Evolutionary conservation across 2,113 vertebrate genomes (phyloP).

Genomic region (Callorhinus ursinus): DNA sequence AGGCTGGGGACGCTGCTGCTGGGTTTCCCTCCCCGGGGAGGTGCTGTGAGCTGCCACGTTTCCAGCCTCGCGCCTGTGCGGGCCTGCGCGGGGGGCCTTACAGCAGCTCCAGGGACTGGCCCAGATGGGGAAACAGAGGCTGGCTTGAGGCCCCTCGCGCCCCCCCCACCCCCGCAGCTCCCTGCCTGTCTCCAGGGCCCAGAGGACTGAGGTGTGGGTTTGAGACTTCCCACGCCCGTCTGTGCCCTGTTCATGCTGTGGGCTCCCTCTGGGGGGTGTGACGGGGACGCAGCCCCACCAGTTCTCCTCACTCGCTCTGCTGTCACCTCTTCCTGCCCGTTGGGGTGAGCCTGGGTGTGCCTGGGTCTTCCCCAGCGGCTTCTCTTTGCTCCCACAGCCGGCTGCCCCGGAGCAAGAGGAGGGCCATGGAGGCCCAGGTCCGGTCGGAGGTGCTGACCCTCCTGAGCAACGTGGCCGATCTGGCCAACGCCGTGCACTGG

Average conservation of each 20-base stretch:
- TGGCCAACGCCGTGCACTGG: slow-evolving; percentile 95
- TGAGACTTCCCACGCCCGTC: neutral
- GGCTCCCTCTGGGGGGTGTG: neutral
- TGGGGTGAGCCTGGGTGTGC: neutral
- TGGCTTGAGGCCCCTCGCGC: neutral
- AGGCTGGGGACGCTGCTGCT: rapidly evolving
- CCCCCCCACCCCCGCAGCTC: rapidly evolving
- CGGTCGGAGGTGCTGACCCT: slow-evolving; percentile 87
- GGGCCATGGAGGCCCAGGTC: slow-evolving; percentile 55
- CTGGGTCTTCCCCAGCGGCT: neutral
- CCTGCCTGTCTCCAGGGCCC: neutral
- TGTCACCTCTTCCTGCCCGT: neutral
- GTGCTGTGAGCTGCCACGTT: neutral
- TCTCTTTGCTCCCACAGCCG: slow-evolving; percentile 23
- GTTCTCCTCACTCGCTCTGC: neutral
- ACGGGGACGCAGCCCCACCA: rapidly evolving
- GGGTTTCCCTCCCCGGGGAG: neutral
- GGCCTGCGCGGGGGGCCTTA: neutral
- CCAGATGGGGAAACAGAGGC: neutral
- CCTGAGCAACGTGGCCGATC: slow-evolving; percentile 89
- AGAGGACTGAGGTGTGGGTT: neutral
- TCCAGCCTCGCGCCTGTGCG: neutral
- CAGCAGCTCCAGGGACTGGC: neutral
- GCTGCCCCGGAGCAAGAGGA: neutral
- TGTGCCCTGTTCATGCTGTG: rapidly evolving